phyloP scores from a whole-genome alignment of 1,140 invertebrate species.

The Pristionchus pacificus region DNA sequence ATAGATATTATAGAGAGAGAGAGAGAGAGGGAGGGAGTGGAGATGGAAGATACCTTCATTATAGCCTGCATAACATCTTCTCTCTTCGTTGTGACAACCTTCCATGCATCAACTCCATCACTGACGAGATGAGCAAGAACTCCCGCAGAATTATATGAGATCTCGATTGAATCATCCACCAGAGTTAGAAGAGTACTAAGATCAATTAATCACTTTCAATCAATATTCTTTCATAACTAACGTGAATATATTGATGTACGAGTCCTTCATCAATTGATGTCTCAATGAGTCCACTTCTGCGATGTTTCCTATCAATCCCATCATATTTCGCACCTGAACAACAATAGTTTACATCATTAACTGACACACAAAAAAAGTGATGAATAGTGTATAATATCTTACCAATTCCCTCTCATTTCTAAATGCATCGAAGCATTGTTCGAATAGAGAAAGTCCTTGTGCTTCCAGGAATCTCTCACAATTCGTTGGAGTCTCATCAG shows the following conservation, averaged over 20 bases:
- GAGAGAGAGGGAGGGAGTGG: constrained; percentile 4
- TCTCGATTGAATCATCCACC: constrained; percentile 86
- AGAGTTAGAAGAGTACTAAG: constrained; percentile 74
- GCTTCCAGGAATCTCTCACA: constrained; percentile 49
- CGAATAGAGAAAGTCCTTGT: constrained; percentile 44
- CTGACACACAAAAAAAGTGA: neutral
- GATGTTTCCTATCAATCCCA: constrained; percentile 81
- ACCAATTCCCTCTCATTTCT: constrained; percentile 22
- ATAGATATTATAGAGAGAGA: constrained; percentile 25
- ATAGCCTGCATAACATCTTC: constrained; percentile 73
- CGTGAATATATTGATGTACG: constrained; percentile 78
- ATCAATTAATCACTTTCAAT: neutral
- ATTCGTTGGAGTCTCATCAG: constrained; percentile 60
- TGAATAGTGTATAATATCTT: too few species aligned
- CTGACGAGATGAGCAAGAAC: constrained; percentile 90
- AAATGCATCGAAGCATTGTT: constrained; percentile 44
- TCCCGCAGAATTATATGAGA: constrained; percentile 92
- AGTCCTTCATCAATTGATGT: constrained; percentile 74
- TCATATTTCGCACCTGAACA: constrained; percentile 51
- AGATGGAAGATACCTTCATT: constrained; percentile 58
- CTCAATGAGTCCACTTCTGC: constrained; percentile 84
- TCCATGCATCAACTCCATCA: constrained; percentile 80
- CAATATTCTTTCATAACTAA: constrained; percentile 39
- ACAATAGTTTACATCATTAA: neutral
- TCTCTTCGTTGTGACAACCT: constrained; percentile 65